Conservation (phyloP, 2,888 invertebrate species). For the Dorcus parallelipipedus region DNA sequence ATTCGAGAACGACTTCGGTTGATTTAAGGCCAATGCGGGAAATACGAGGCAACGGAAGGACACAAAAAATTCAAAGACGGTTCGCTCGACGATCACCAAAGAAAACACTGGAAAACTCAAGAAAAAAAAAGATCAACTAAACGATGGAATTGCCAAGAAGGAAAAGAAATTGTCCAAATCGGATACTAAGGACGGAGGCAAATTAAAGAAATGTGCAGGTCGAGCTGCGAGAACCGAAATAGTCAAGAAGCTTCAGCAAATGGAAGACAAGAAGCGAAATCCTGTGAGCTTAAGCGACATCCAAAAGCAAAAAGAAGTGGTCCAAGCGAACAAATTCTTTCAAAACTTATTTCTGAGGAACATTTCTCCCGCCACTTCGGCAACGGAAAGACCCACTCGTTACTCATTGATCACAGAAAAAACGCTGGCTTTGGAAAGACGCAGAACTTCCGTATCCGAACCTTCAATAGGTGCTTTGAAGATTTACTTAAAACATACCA, state of each 20-base stretch:
- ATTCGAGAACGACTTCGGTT: too few relatives aligned
- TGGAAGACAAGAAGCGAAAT: not conserved
- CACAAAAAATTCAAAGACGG: not conserved
- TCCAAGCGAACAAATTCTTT: slow-evolving; percentile 65
- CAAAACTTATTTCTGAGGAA: slow-evolving; percentile 66
- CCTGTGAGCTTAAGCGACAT: slow-evolving; percentile 49
- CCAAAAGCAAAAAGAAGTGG: slow-evolving; percentile 56
- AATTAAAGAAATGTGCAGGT: slow-evolving; percentile 31
- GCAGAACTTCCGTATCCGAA: slow-evolving; percentile 27
- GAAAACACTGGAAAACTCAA: slow-evolving; percentile 31
- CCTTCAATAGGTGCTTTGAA: slow-evolving; percentile 58
- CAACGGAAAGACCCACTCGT: slow-evolving; percentile 32
- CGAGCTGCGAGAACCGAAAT: slow-evolving; percentile 35
- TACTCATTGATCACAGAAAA: slow-evolving; percentile 65
- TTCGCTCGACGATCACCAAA: slow-evolving; percentile 10
- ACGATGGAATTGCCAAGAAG: slow-evolving; percentile 39
- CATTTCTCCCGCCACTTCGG: slow-evolving; percentile 32
- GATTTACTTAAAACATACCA: slow-evolving; percentile 64
- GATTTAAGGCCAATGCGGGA: too few relatives aligned
- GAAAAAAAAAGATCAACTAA: slow-evolving; percentile 44
- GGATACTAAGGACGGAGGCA: not conserved
- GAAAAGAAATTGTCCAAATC: slow-evolving; percentile 24
- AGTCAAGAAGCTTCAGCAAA: slow-evolving; percentile 29
- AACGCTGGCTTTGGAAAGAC: slow-evolving; percentile 62
- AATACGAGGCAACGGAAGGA: slow-evolving; percentile 22